Conservation (phyloP, 2,888 invertebrate genomes). For the Timema podura region DNA sequence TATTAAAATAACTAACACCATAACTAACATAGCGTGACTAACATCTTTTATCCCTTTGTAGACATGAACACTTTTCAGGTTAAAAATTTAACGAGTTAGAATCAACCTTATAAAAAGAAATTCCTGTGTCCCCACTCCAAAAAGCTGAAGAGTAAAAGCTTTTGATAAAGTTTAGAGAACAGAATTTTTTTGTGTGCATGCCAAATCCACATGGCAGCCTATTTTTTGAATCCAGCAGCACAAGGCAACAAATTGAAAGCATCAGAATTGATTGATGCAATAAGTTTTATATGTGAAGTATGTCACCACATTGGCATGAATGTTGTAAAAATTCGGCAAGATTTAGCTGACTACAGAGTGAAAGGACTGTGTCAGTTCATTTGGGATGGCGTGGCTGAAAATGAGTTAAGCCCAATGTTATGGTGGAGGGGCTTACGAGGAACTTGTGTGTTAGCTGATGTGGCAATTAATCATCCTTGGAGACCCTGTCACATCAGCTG, state of each 20-base stretch:
- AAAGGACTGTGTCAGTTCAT: slow-evolving; percentile 5
- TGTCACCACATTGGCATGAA: background rate
- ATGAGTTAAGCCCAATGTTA: slow-evolving; percentile 7
- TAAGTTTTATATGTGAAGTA: slow-evolving; percentile 13
- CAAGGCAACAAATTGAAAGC: slow-evolving; percentile 4
- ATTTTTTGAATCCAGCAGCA: slow-evolving; percentile 10
- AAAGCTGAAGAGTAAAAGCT: background rate
- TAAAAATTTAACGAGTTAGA: too few relatives aligned
- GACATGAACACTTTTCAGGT: too few relatives aligned
- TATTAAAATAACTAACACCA: too few relatives aligned
- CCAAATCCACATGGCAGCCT: slow-evolving; percentile 6
- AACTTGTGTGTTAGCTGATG: slow-evolving; percentile 16
- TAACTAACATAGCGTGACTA: too few relatives aligned
- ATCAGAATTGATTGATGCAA: slow-evolving; percentile 9
- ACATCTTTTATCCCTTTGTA: too few relatives aligned
- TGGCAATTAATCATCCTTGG: background rate
- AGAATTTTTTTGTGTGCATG: background rate
- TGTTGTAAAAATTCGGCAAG: background rate
- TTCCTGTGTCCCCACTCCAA: background rate
- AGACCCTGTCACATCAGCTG: background rate
- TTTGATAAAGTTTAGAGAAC: background rate
- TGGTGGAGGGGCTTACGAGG: slow-evolving; percentile 6
- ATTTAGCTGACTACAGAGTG: slow-evolving; percentile 11
- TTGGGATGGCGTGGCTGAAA: slow-evolving; percentile 4
- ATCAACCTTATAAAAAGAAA: too few relatives aligned